A percentile compares a stretch with the other conserved stretches of the same genome.
phyloP scores from a whole-genome alignment of 2,888 invertebrate genomes.

The Platycheirus rosarum region DNA sequence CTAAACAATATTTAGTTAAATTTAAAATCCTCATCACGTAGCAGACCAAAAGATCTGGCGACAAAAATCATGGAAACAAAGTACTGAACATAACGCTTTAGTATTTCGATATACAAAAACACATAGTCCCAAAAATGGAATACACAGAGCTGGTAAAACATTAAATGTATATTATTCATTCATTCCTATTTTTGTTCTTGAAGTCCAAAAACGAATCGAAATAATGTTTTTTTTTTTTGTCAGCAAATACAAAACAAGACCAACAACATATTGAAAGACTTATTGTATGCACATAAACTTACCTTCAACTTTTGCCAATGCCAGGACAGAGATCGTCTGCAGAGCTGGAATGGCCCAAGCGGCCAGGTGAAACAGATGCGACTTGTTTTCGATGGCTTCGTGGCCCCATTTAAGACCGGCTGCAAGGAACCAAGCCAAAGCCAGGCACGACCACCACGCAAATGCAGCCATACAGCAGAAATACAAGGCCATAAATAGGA shows the following conservation, averaged over 20 bases:
- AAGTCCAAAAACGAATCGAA: slow-evolving; percentile 2
- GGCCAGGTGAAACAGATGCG: slow-evolving; percentile 97
- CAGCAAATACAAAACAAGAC: not conserved
- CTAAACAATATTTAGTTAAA: not conserved
- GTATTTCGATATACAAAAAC: slow-evolving; percentile 20
- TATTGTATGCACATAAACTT: slow-evolving; percentile 76
- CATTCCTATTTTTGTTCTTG: not conserved
- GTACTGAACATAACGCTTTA: slow-evolving; percentile 28
- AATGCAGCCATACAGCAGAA: slow-evolving; percentile 98
- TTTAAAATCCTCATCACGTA: slow-evolving; percentile 55
- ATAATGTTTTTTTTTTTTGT: no score
- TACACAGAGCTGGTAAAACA: slow-evolving; percentile 17
- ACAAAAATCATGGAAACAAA: slow-evolving; percentile 44
- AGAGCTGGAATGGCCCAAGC: slow-evolving; percentile 99
- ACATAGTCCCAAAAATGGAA: slow-evolving; percentile 33
- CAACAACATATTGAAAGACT: not conserved
- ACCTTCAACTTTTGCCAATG: slow-evolving; percentile 98
- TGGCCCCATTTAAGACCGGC: slow-evolving; percentile 99
- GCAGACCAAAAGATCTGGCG: slow-evolving; percentile 38
- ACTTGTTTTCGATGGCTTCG: slow-evolving; percentile 98
- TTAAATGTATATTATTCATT: not conserved
- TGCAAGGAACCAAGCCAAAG: slow-evolving; percentile 97
- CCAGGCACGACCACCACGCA: slow-evolving; percentile 98
- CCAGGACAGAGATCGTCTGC: slow-evolving; percentile 96
- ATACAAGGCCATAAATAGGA: slow-evolving; percentile 97